Evolutionary conservation across 2,797 vertebrate species (phyloP), one percentile per base, ranked within the genome.

Genomic region (Choloepus didactylus): DNA sequence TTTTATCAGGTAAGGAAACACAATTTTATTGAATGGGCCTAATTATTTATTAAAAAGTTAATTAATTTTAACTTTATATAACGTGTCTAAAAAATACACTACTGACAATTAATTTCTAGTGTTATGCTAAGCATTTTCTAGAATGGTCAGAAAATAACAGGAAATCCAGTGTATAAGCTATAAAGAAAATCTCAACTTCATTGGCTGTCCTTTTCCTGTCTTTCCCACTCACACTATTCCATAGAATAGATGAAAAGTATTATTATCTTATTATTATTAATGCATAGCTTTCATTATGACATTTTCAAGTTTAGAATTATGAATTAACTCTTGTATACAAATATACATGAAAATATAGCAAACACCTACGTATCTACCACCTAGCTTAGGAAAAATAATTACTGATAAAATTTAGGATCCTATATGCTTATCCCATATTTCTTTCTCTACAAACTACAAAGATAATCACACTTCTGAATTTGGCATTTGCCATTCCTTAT

Each of bases 1-100:
- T n/a, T 94, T 96, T 75, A 69, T 77, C 44, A 89, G 49, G 25
- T 89, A 82, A 77, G 29, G 31, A 89, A 96, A 95, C 14, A 96
- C 7, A 70, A 66, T 75, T 95, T 91, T 56, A 5, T 15, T 79
- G 29, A 90, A 64, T 77, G 12, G 18, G 8, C 64, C 16, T 91
- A 86, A 94, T 79, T 96, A 85, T 94, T 94, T 94, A 49, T 56
- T 56, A 77, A 23, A 82, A 85, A 64, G 27, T 69, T 62, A 93
- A 31, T 88, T 25, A 87, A 60, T 77, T 85, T 81, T 89, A 62
- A 72, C 54, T 51, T 84, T 81, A 59, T 64, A 21, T 60, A 93
- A 31, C 21, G 16, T 90, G 18, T 73, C 87, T 19, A 67, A 75
- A 87, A 96, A 75, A 66, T 73, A 35, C 9, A 62, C 51, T 56